Base-by-base conservation (phyloP, 2,113 vertebrate species). In the Rhea pennata region DNA sequence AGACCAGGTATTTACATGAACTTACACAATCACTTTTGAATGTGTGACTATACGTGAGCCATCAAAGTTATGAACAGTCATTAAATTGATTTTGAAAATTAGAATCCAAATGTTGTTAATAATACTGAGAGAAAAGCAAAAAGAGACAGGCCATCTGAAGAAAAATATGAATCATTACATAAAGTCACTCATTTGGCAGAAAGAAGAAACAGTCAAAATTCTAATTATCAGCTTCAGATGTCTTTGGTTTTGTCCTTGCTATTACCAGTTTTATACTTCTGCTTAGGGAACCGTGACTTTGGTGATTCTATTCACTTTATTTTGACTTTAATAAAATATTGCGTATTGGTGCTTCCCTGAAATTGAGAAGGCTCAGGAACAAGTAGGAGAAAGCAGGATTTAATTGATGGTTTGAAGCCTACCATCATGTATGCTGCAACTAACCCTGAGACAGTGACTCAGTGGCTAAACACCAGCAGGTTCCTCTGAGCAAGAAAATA, bases 121-220 rank as follows among this genome's bases (percentile, higher is more conserved):
- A 95, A 78, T 27, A 87, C 39, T 80, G 44, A 74, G 23, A 53
- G 15, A 92, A 92, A 90, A 77, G 12, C 26, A 80, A 50, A 39
- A 70, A 82, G 24, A 46, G 16, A 40, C 50, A 71, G 92, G 56
- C 80, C 7, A 92, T 86, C 56, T 42, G 67, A 88, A 94, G 42
- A 77, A 90, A 92, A 92, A 64, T 31, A 84, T 62, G 33, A 94
- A 92, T 93, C 88, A 67, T 48, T 74, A 56, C 42, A 42, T n/a
- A 51, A 93, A 77, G 33, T 77, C 33, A 87, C 27, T 81, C 33
- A 54, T 73, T 42, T 77, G 82, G 88, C 31, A 84, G 59, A 82
- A 87, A 69, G 6, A 85, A 46, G 71, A 89, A 76, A 79, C 24
- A 85, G 50, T 5, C 15, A 3, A 75, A 83, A 62, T 93, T 78